Evolutionary conservation across 2,113 vertebrate genomes (phyloP), one percentile per base, ranked within the genome.

Genomic region (Poeciliopsis occidentalis): DNA sequence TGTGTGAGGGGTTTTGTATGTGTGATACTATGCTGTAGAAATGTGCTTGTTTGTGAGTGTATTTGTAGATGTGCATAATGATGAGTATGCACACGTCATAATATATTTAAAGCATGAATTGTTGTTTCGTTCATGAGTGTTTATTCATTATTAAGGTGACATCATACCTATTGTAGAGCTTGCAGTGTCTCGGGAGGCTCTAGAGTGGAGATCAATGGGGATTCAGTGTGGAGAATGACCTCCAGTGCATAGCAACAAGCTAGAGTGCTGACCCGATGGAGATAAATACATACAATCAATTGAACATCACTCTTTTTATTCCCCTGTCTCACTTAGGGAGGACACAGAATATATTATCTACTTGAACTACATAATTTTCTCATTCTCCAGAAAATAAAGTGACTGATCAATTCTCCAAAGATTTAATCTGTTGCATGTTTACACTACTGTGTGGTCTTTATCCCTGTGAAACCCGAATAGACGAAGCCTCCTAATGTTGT

Each of bases 241-340:
- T 92, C 80, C 85, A 71, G 82, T 75, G 80, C 78, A 89, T 75
- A 85, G 88, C 89, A 78, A 90, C 85, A 75, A 75, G 79, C 87
- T 88, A 87, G 90, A 89, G 85, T 93, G 90, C 92, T 93, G 92
- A 93, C 90, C 90, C 89, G 80, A 54, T 32, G 76, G 87, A 85
- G 92, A 92, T 92, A 93, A 91, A 93, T 91, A 91, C 88, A 87
- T 89, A 81, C 79, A 91, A 91, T 93, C 89, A 84, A 94, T 85
- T 81, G 27, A 41, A 76, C 27, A 77, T 67, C n/a, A 26, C 64
- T 66, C 75, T 76, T 79, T 81, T 76, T 37, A 12, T 77, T 77
- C 47, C 2, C 44, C 79, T 71, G 71, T 51, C 72, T 87, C 86
- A 87, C 85, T 89, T 87, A 83, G 76, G 86, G 69, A 88, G 81